Percentiles rank a stretch among this genome's conserved stretches.
These are phyloP conservation scores for Timandra comae DNA, from an alignment of 2,888 invertebrate species.

Conservation along the genomic window DNA sequence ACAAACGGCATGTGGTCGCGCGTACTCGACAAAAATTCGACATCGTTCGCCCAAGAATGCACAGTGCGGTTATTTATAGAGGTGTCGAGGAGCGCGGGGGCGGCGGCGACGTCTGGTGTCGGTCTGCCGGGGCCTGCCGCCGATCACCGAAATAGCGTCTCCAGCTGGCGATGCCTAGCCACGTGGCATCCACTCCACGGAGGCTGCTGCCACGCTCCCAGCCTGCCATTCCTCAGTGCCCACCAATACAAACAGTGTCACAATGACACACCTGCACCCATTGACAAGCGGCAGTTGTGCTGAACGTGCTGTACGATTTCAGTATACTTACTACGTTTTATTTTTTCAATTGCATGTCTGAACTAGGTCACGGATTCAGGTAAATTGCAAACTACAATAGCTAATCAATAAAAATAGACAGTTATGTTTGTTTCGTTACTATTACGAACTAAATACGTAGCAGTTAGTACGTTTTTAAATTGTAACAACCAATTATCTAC, in stretches of 20 bases:
- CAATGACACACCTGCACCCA: too few relatives aligned
- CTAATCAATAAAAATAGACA: too few relatives aligned
- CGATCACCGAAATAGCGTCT: conserved; percentile 75
- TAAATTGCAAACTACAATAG: too few relatives aligned
- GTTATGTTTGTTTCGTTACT: too few relatives aligned
- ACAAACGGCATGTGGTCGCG: conserved; percentile 73
- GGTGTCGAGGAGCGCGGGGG: conserved; percentile 73
- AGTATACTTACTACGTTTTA: too few relatives aligned
- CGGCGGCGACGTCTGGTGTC: conserved; percentile 75
- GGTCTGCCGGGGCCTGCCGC: conserved; percentile 80
- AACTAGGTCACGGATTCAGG: too few relatives aligned
- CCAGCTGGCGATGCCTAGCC: conserved; percentile 74
- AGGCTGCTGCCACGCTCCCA: conserved; percentile 39
- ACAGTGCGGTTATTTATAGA: conserved; percentile 72
- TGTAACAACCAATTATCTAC: too few relatives aligned
- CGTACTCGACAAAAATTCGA: conserved; percentile 78
- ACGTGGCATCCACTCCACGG: conserved; percentile 55
- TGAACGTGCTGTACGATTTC: too few relatives aligned
- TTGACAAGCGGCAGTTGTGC: too few relatives aligned
- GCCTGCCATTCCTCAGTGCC: conserved; percentile 13
- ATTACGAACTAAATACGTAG: too few relatives aligned
- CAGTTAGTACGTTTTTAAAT: too few relatives aligned
- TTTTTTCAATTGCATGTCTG: too few relatives aligned
- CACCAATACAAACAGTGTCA: not conserved
- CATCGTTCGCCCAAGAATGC: conserved; percentile 77